These are phyloP conservation scores for Oenanthe melanoleuca DNA, from an alignment of 2,113 vertebrate genomes.

Conservation along the genomic window DNA sequence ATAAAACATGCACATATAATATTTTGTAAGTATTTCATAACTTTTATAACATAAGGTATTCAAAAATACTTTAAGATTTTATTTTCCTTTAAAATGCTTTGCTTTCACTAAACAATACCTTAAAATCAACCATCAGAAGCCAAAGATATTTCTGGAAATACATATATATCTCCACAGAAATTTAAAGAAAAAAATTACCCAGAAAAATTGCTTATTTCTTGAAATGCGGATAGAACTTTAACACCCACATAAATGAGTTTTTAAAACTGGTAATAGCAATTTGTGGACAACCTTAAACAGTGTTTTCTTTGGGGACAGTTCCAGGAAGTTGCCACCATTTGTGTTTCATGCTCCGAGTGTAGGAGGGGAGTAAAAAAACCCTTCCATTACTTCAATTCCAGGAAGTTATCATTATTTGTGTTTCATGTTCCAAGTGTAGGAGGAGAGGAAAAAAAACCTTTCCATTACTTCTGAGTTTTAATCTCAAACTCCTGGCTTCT, in stretches of 20 bases:
- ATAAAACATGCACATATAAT: not conserved
- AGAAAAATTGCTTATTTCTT: not conserved
- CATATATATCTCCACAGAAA: not conserved
- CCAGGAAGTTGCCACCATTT: not conserved
- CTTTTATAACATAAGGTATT: not conserved
- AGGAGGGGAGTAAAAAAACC: not conserved
- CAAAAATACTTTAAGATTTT: not conserved
- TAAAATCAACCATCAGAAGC: not conserved
- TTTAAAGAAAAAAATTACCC: not conserved
- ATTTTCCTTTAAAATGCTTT: not conserved
- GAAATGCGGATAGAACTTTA: not conserved
- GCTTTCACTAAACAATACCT: not conserved
- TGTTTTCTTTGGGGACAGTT: not conserved
- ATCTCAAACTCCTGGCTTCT: not conserved
- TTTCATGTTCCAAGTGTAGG: not conserved
- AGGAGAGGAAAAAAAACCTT: not conserved
- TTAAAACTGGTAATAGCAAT: not conserved
- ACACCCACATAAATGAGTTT: not conserved
- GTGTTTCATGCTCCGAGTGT: not conserved
- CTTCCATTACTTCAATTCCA: not conserved
- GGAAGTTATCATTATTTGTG: not conserved
- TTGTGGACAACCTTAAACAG: not conserved
- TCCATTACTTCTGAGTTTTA: not conserved
- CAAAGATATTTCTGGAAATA: not conserved
- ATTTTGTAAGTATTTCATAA: not conserved